phyloP scores from a whole-genome alignment of 2,888 invertebrate genomes.

The Danaus chrysippus region DNA sequence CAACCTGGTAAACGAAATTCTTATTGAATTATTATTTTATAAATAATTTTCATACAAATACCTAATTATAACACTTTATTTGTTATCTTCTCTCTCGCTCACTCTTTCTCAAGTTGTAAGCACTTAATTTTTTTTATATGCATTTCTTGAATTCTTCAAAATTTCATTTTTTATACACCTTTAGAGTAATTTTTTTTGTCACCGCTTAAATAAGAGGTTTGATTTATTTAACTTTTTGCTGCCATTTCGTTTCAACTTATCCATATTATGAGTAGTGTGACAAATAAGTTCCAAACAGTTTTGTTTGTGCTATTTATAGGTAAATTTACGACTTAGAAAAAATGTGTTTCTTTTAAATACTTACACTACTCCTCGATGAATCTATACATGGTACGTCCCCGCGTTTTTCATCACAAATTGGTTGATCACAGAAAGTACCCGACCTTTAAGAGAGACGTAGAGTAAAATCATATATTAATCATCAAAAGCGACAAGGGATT shows the following conservation, averaged over 20 bases:
- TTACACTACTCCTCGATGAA: slow-evolving; percentile 42
- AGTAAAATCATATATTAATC: not conserved
- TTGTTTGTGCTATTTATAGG: not conserved
- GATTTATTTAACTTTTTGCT: not conserved
- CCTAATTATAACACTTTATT: too few relatives aligned
- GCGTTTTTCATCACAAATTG: slow-evolving; percentile 40
- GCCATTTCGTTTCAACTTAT: not conserved
- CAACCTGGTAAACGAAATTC: slow-evolving; percentile 35
- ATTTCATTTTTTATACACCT: too few relatives aligned
- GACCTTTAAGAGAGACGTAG: slow-evolving; percentile 37
- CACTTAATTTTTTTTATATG: too few relatives aligned
- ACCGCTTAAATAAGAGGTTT: not conserved
- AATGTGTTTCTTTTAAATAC: slow-evolving; percentile 27
- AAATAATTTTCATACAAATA: too few relatives aligned
- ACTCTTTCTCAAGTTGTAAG: too few relatives aligned
- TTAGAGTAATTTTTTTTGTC: not conserved
- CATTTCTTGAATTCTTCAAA: too few relatives aligned
- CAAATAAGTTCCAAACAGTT: not conserved
- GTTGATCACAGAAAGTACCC: slow-evolving; percentile 42
- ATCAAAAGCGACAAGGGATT: not conserved
- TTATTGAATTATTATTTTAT: not conserved
- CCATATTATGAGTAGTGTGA: not conserved
- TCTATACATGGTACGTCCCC: slow-evolving; percentile 48
- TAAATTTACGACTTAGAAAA: not conserved
- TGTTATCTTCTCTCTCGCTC: too few relatives aligned